A percentile compares a stretch with the other conserved stretches of the same genome.
phyloP scores from a whole-genome alignment of 2,797 vertebrate genomes.

The Pseudomugil gertrudae region DNA sequence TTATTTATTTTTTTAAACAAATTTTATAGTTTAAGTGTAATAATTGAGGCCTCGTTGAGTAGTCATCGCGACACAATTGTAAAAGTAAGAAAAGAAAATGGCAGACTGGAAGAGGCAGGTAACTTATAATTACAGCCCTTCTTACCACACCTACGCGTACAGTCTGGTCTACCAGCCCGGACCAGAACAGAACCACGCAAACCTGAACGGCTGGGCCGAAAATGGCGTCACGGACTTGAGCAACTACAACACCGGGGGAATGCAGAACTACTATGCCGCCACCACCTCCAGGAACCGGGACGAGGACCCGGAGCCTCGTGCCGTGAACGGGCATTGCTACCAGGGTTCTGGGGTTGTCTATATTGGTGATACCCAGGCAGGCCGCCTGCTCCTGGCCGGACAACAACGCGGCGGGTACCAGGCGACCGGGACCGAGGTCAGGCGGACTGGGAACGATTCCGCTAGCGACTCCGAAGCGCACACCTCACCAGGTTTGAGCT shows the following conservation, averaged over 20 bases:
- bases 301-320: slow-evolving; percentile 53
- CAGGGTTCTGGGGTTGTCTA: slow-evolving; percentile 54
- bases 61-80: not conserved
- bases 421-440: slow-evolving; percentile 15
- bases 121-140: slow-evolving; percentile 74
- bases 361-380: slow-evolving; percentile 50
- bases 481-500: slow-evolving; percentile 67
- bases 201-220: slow-evolving; percentile 64
- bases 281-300: slow-evolving; percentile 19
- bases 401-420: slow-evolving; percentile 25
- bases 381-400: slow-evolving; percentile 39
- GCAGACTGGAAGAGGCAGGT: slow-evolving; percentile 80
- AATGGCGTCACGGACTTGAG: slow-evolving; percentile 30
- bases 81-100: slow-evolving; percentile 45
- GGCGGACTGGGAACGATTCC: slow-evolving; percentile 61
- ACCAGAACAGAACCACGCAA: slow-evolving; percentile 64
- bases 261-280: slow-evolving; percentile 56
- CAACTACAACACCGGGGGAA: slow-evolving; percentile 43
- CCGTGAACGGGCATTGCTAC: slow-evolving; percentile 33
- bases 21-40: no score
- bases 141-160: slow-evolving; percentile 78
- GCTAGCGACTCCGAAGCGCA: slow-evolving; percentile 75
- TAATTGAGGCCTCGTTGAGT: not conserved
- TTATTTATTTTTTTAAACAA: not conserved
- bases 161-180: slow-evolving; percentile 70